These are phyloP conservation scores for Drosophila basisetae DNA, from an alignment of 2,888 invertebrate species.

Conservation along the genomic window DNA sequence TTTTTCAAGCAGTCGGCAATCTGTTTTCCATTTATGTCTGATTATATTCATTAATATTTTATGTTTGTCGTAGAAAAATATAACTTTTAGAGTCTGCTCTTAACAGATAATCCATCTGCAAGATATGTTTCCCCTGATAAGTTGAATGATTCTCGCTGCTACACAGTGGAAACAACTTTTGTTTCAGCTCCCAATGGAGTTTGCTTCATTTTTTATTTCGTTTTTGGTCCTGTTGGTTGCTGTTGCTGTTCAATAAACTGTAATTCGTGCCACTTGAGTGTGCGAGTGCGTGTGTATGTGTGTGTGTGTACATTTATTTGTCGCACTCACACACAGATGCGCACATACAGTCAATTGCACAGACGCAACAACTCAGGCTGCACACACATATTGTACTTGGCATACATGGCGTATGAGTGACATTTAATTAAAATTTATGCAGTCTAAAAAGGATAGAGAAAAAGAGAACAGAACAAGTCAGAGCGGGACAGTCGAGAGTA, in stretches of 20 bases:
- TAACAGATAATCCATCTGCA: neutral
- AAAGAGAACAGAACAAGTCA: constrained; percentile 12
- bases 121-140: neutral
- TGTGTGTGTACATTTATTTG: constrained; percentile 64
- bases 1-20: neutral
- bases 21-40: too few relatives aligned
- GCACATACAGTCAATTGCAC: constrained; percentile 34
- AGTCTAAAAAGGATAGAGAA: constrained; percentile 71
- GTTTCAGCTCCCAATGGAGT: constrained; percentile 7
- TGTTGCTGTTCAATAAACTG: constrained; percentile 76
- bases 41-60: neutral
- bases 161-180: constrained; percentile 12
- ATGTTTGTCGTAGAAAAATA: neutral
- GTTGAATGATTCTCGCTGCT: neutral
- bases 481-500: constrained; percentile 20
- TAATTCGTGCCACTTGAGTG: constrained; percentile 67
- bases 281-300: constrained; percentile 13
- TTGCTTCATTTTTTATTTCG: constrained; percentile 19
- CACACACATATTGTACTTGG: constrained; percentile 62
- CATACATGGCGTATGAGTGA: constrained; percentile 84
- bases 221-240: constrained; percentile 12
- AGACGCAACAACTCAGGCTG: constrained; percentile 18
- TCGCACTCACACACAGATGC: constrained; percentile 46
- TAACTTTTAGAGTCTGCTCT: neutral
- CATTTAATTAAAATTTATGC: constrained; percentile 85